Evolutionary conservation across 2,888 invertebrate genomes (phyloP), one percentile per base, ranked within the genome.

Genomic region (Lamellibrachia columna): DNA sequence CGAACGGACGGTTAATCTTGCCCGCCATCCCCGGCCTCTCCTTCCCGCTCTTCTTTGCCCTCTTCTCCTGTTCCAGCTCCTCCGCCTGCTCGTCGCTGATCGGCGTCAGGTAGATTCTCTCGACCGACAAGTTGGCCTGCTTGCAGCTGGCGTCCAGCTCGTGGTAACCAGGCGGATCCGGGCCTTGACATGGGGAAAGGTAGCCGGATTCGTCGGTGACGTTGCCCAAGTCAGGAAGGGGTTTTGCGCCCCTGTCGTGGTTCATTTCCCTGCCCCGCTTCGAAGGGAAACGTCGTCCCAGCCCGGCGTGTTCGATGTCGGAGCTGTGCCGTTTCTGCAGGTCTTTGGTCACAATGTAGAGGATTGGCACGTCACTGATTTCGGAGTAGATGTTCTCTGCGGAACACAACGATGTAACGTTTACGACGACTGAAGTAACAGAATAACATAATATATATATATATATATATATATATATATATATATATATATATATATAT

Each of bases 381-480:
- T 92, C 92, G 28, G 92, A 3, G 53, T 92, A 92, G n/a, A 92
- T 90, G 53, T 92, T 92, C 9, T 92, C 92, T 92, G 92, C n/a
- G 75, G 75, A 75, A n/a, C 15, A 75, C 75, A 75, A 11, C 75
- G 75, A n/a, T 75, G 75, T 75, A 15, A 75, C 15, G 75, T 75
- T 75, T 22, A 75, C 22, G 2, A 22, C 6, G 6, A 75, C 75
- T 75, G 75, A 75, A 22, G 22, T 15, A 4, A 75, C 22, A 15
- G 6, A 75, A 75, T 1, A 40, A 40, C 40, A 40, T 40, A 40
- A 40, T 40, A 40, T 40, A 40, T 40, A 40, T 40, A 40, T 40
- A 40, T 40, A 40, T 40, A 40, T 40, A 40, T 40, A 40, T 40
- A 40, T 40, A 40, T 40, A 40, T 40, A 40, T 40, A 40, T 40